Conservation (phyloP, 1,140 invertebrate species). For the Caenorhabditis tropicalis region DNA sequence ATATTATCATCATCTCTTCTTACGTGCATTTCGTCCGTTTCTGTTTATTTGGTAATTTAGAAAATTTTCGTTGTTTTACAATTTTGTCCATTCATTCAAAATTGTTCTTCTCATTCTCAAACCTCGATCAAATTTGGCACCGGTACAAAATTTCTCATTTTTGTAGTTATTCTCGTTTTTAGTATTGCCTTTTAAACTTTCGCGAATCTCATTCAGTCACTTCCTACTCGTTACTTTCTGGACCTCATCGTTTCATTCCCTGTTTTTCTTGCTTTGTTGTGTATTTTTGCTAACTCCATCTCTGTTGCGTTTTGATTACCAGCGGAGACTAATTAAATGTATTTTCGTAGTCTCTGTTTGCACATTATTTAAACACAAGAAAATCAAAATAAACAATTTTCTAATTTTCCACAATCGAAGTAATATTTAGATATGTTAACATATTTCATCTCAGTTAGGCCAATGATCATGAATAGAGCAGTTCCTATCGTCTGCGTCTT, state of each 20-base stretch:
- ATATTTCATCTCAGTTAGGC: no score
- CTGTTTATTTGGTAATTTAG: not conserved
- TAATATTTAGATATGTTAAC: no score
- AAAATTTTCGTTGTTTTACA: not conserved
- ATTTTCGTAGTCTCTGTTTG: not conserved
- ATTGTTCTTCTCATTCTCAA: slow-evolving; percentile 29
- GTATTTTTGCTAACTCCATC: not conserved
- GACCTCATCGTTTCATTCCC: not conserved
- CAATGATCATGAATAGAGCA: no score
- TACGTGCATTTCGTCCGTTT: slow-evolving; percentile 28
- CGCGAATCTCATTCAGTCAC: not conserved
- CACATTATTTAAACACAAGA: not conserved
- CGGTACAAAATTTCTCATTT: not conserved
- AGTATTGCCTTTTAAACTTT: not conserved
- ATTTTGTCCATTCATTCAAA: not conserved
- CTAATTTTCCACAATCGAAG: no score
- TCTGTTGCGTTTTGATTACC: not conserved
- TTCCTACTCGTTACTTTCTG: not conserved
- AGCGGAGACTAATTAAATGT: not conserved
- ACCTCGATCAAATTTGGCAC: slow-evolving; percentile 36
- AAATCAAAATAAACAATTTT: slow-evolving; percentile 11
- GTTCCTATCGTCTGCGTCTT: not conserved
- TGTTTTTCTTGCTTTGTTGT: not conserved
- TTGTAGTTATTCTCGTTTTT: not conserved
- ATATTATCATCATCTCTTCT: slow-evolving; percentile 13